These are phyloP conservation scores for Eupithecia tripunctaria DNA, from an alignment of 2,888 invertebrate genomes.

Conservation along the genomic window DNA sequence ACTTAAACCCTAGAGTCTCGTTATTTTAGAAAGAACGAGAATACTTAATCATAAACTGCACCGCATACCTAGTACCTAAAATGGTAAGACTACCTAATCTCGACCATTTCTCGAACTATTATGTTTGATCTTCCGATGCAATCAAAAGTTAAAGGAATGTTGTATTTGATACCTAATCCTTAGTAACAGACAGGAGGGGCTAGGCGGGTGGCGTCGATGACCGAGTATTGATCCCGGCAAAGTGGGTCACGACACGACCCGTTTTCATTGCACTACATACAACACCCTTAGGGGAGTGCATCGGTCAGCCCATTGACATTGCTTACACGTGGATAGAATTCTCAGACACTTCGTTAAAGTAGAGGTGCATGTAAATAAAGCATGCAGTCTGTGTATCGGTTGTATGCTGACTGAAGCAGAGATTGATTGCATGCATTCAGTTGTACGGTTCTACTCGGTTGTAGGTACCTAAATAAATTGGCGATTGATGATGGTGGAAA, in stretches of 20 bases:
- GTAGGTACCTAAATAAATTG: background rate
- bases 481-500: background rate
- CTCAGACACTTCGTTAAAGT: background rate
- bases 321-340: constrained; percentile 29
- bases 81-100: background rate
- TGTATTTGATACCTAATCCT: constrained; percentile 38
- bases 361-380: background rate
- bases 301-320: constrained; percentile 51
- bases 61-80: background rate
- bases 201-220: constrained; percentile 77
- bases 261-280: constrained; percentile 75
- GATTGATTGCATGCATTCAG: background rate
- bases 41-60: background rate
- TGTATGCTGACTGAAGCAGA: too few species aligned
- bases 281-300: constrained; percentile 62
- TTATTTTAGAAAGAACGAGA: background rate
- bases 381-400: background rate
- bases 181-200: constrained; percentile 57
- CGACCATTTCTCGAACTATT: background rate
- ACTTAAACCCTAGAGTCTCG: background rate
- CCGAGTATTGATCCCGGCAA: constrained; percentile 82
- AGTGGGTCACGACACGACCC: constrained; percentile 82
- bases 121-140: background rate
- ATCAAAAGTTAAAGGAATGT: constrained; percentile 12
- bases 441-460: too few species aligned